Evolutionary conservation across 2,797 vertebrate species (phyloP).

Genomic region (Phataginus tetradactyla): DNA sequence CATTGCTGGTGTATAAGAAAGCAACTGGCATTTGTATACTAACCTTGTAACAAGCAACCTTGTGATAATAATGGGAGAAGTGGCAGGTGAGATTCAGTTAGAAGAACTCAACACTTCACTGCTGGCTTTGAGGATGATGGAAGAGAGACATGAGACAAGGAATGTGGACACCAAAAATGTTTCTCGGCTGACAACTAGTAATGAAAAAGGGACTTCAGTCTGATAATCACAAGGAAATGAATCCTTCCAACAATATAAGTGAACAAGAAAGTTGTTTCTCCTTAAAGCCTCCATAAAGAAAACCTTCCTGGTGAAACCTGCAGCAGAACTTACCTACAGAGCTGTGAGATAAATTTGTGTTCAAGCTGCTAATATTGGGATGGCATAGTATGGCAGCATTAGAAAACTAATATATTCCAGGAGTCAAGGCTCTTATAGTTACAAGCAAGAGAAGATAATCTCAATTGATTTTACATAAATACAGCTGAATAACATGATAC

Average conservation of each 20-base stretch:
- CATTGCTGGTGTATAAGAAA: neutral
- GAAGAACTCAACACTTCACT: neutral
- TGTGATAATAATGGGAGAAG: neutral
- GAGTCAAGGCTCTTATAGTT: neutral
- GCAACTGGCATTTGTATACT: neutral
- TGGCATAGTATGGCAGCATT: neutral
- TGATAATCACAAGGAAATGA: neutral
- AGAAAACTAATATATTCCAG: neutral
- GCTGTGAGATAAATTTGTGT: neutral
- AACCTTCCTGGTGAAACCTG: neutral
- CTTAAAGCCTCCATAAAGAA: neutral
- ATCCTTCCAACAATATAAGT: neutral
- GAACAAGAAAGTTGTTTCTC: neutral
- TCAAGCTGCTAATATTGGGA: neutral
- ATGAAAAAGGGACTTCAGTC: neutral
- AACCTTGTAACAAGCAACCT: neutral
- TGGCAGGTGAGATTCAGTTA: neutral
- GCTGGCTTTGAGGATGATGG: neutral
- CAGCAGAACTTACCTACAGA: neutral
- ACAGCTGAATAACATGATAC: neutral
- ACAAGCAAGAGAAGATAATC: neutral
- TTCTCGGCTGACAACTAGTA: neutral
- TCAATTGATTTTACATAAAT: neutral
- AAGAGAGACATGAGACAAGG: neutral
- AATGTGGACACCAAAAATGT: neutral